A percentile compares a stretch with the other conserved stretches of the same genome.
These are phyloP conservation scores for Phymorhynchus buccinoides DNA, from an alignment of 1,140 invertebrate species.

Conservation along the genomic window DNA sequence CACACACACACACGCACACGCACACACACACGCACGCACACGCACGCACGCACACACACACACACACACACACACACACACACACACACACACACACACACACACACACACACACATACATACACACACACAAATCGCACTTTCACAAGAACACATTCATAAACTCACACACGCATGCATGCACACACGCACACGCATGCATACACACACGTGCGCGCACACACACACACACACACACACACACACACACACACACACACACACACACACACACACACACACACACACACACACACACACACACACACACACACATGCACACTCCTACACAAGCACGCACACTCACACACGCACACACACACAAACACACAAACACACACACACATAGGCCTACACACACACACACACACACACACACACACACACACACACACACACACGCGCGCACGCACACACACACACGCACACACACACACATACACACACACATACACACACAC, in stretches of 20 bases:
- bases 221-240: conserved; percentile 36
- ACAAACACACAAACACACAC: neutral
- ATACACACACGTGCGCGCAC: neutral
- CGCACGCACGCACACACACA: neutral
- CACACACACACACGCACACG: conserved; percentile 32
- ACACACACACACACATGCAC: conserved; percentile 10
- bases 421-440: neutral
- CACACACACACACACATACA: conserved; percentile 25
- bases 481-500: too few species aligned
- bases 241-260: neutral
- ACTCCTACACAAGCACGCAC: too few species aligned
- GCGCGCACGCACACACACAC: neutral
- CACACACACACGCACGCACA: conserved; percentile 13
- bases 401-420: neutral
- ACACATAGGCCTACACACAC: neutral
- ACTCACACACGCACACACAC: too few species aligned
- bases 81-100: conserved; percentile 17
- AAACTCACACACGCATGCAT: too few species aligned
- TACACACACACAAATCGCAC: neutral
- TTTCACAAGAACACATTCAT: too few species aligned
- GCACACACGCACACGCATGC: conserved; percentile 23
- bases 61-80: conserved; percentile 18
- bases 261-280: neutral
- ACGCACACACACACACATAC: too few species aligned
- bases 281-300: conserved; percentile 25